Evolutionary conservation across 2,888 invertebrate species (phyloP), one percentile per base, ranked within the genome.

Genomic region (Sarcophaga subvicina): DNA sequence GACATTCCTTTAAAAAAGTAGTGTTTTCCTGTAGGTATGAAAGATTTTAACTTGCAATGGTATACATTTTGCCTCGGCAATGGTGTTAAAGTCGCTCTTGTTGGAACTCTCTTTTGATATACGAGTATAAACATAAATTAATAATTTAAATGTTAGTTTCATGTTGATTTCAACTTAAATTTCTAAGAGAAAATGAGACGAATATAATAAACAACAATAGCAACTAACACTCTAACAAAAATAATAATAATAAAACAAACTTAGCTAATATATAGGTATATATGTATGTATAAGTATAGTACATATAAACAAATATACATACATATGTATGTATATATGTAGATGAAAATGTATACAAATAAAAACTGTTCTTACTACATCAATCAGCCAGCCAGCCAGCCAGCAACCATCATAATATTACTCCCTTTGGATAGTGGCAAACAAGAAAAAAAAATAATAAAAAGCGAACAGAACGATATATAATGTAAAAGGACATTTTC

Each of bases 401-500:
- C 2, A 37, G 8, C 37, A 37, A 10, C 79, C 69, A 79, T 64
- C 70, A 54, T 54, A 83, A 83, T 37, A 72, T 54, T 76, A 84
- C 70, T 75, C 79, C 75, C 75, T 66, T 62, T 75, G 83, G 79
- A 84, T 64, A 76, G 37, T 37, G 8, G 10, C 20, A 25, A 11
- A 73, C 25, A 25, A n/a, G 0, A 75, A 75, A 72, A 37, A 60
- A 62, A 72, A 45, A 66, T 17, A 66, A n/a, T 66, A 37, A 10
- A 27, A 17, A n/a, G 20, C 20, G 22, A 62, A 62, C 62, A 62
- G 8, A 62, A 37, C 37, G 37, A 37, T 37, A 37, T 37, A 37
- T 37, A 37, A 37, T 37, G 37, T 37, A 37, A 83, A 75, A 70
- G 73, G 69, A 83, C 83, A 80, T 85, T 83, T 85, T 80, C 54